Percentiles rank a stretch among this genome's conserved stretches.
phyloP scores from a whole-genome alignment of 2,113 vertebrate species.

The Desmodus rotundus region DNA sequence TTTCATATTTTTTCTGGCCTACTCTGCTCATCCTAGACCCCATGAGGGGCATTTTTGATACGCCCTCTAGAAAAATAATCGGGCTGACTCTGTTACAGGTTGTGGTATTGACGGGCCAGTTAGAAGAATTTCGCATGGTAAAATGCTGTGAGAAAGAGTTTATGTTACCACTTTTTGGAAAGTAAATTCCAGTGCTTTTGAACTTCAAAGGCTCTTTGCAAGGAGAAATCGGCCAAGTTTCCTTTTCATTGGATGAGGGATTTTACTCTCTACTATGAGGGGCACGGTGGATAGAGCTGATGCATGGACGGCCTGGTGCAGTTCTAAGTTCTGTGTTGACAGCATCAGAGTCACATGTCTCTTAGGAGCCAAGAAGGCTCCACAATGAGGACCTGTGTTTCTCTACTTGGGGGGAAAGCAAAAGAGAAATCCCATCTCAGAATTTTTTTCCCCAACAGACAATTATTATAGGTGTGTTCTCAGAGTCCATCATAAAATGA shows the following conservation, averaged over 20 bases:
- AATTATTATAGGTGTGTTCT: neutral
- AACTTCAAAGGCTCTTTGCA: slow-evolving; percentile 50
- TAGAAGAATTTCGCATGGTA: neutral
- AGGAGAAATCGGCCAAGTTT: neutral
- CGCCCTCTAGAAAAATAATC: neutral
- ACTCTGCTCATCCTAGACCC: neutral
- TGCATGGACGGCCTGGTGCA: neutral
- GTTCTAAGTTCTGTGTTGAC: neutral
- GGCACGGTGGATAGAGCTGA: neutral
- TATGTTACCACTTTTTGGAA: neutral
- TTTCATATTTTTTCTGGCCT: neutral
- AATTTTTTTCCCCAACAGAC: neutral
- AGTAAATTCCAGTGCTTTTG: slow-evolving; percentile 44
- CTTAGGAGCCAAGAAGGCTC: neutral
- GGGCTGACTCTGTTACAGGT: neutral
- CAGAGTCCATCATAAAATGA: neutral
- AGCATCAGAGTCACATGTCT: neutral
- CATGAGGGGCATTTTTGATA: neutral
- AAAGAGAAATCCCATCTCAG: neutral
- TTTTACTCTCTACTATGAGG: neutral
- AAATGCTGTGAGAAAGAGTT: neutral
- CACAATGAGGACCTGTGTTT: neutral
- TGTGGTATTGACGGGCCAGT: neutral
- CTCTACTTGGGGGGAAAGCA: neutral
- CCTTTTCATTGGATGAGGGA: neutral